Evolutionary conservation across 2,888 invertebrate genomes (phyloP).

Genomic region (Theretra japonica): DNA sequence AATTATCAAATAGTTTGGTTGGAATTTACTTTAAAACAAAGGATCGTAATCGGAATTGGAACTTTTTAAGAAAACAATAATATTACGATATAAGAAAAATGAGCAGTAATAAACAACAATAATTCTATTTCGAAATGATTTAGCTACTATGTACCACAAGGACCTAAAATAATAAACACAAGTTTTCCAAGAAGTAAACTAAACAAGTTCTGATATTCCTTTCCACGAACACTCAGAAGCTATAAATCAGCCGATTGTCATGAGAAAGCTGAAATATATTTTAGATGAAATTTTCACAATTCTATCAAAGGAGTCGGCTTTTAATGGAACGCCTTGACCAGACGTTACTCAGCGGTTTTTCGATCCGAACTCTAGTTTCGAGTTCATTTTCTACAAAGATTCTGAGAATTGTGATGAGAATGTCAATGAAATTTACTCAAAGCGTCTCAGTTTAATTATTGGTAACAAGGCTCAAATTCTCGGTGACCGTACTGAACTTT

Average conservation of each 20-base stretch:
- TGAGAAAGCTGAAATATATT: constrained; percentile 15
- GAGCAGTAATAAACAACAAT: too few relatives aligned
- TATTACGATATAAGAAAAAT: too few relatives aligned
- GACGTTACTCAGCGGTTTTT: constrained; percentile 20
- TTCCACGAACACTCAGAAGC: not conserved
- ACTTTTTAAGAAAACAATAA: too few relatives aligned
- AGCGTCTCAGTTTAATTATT: not conserved
- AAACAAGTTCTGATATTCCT: not conserved
- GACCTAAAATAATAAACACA: not conserved
- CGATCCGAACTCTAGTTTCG: not conserved
- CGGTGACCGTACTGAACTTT: not conserved
- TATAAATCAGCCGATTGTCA: constrained; percentile 18
- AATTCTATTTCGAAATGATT: not conserved
- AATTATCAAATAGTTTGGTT: too few relatives aligned
- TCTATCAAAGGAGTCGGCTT: constrained; percentile 24
- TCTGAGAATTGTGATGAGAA: not conserved
- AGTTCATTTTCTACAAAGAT: not conserved
- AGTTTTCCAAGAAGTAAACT: not conserved
- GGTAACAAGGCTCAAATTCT: not conserved
- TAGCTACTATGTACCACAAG: not conserved
- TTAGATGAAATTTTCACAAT: constrained; percentile 13
- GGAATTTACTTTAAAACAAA: too few relatives aligned
- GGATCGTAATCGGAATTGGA: too few relatives aligned
- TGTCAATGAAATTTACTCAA: not conserved
- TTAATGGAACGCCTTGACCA: constrained; percentile 20